Base-by-base conservation (phyloP, 2,888 invertebrate genomes). In the Acronicta alni region DNA sequence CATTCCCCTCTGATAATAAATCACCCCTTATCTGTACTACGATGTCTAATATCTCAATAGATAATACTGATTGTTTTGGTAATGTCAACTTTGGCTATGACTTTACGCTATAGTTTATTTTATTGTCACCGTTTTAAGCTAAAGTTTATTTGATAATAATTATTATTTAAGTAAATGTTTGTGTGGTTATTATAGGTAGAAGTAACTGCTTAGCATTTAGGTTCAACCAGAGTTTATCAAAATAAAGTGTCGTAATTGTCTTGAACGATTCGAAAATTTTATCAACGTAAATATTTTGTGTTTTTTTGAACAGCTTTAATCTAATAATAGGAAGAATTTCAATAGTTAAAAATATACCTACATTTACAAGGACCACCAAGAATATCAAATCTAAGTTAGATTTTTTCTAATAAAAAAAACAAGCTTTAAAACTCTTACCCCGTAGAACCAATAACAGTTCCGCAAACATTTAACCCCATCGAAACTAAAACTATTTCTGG, bases 381-480 rank as follows among this genome's bases (percentile, higher is more conserved):
- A 30, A 30, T 12, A 12, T 12, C 10, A 12, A 10, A 30, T 12
- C 12, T 12, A 30, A 30, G 2, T 12, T 30, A 3, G 23, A 30
- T 30, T 30, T 30, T 30, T 2, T 2, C 3, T 12, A 12, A 12
- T 30, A 30, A 30, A 30, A 12, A 38, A 12, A 15, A 20, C n/a
- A 35, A 53, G 26, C 41, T 37, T n/a, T 14, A 38, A 63, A 63
- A 55, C 17, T 10, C 55, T 45, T 26, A 9, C 37, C 35, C 23
- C 49, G 35, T 16, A 37, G 20, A 17, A 16, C 18, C 39, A 45
- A 32, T 54, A 63, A 57, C 67, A 52, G 48, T 53, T 67, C 15
- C 38, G n/a, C 54, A 47, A 67, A 63, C 63, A 60, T 55, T 63
- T 39, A 61, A 58, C 57, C 65, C 52, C 52, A 55, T 48, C 45